Evolutionary conservation across 2,888 invertebrate species (phyloP), one percentile per base, ranked within the genome.

Genomic region (Melipona beecheii): DNA sequence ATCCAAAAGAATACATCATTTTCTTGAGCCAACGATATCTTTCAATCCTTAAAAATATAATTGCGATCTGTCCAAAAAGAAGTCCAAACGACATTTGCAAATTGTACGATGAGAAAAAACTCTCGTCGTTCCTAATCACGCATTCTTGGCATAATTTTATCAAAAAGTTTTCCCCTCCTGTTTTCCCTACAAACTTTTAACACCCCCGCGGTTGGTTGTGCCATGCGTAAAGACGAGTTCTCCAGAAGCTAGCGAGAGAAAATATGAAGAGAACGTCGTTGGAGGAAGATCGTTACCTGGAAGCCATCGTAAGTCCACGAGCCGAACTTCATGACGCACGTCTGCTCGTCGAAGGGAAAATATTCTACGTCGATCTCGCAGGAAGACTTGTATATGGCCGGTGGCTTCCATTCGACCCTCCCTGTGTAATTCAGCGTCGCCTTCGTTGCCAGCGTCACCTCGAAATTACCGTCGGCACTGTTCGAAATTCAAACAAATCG

Each of bases 351-450:
- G 94, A 97, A 97, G 50, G 97, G 97, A 94, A 97, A 97, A 95
- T 97, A 97, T 94, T 97, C 97, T 85, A 97, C 97, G 95, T 97
- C 97, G 92, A 97, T 97, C 95, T 97, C 97, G 94, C 97, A 97
- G 92, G 97, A 97, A 94, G 98, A 98, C 95, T 98, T 97, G 95
- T 98, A 98, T 93, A 98, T 98, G 90, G 98, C 98, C 60, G 98
- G 98, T 78, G 98, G 98, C 92, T 98, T 97, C 98, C 98, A 98
- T 92, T 97, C 97, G 76, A 98, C 98, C 90, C 96, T 96, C 80
- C 98, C 98, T 74, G 97, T 97, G 94, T 96, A 97, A 95, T 97
- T 97, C 70, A 97, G 95, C 83, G 97, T 97, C 84, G 97, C 97
- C 94, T 97, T 97, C 80, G 97, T 97, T 86, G 97, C 97, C 91